Base-by-base conservation (phyloP, 2,113 vertebrate species). In the Lepisosteus oculatus region DNA sequence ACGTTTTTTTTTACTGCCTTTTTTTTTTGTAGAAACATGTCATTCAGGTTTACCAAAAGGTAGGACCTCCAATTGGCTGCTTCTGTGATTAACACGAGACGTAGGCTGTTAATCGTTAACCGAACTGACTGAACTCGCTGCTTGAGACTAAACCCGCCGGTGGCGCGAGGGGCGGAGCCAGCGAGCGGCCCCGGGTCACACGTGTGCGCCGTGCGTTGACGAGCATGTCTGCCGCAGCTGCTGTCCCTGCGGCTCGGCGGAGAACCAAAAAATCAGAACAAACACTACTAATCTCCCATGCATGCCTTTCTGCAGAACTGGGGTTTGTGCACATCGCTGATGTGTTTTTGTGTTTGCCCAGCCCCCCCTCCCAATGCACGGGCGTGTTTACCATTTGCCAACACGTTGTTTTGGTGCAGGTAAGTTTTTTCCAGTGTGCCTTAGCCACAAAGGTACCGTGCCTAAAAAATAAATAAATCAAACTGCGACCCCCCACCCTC, bases 31-130 rank as follows among this genome's bases (percentile, higher is more conserved):
- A 99, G 97, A 99, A 99, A 99, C 95, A 98, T 99, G 97, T 98
- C 97, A 95, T 98, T 99, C 97, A 99, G 97, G 93, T 99, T 99
- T 98, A 92, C 97, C 94, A 99, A 98, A 99, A 99, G 97, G 97
- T 99, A 99, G 96, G 97, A 95, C 86, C 91, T 91, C 72, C 88
- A 93, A 91, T 89, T 85, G 89, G 85, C 90, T 92, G 90, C 72
- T 80, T 67, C 82, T 84, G 86, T 91, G 87, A 92, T 92, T 91
- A 90, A 93, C 90, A 86, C 75, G 70, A 77, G 83, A 54, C 41
- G 61, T 69, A 61, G 65, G 65, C 70, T 68, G 6, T 69, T 63
- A 93, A 79, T 83, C 5, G 47, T 51, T 85, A 88, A 88, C 90
- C 90, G 76, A 74, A 87, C 85, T 86, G 88, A 80, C 93, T 90